Base-by-base conservation (phyloP, 2,113 vertebrate species). In the Rostratula benghalensis region DNA sequence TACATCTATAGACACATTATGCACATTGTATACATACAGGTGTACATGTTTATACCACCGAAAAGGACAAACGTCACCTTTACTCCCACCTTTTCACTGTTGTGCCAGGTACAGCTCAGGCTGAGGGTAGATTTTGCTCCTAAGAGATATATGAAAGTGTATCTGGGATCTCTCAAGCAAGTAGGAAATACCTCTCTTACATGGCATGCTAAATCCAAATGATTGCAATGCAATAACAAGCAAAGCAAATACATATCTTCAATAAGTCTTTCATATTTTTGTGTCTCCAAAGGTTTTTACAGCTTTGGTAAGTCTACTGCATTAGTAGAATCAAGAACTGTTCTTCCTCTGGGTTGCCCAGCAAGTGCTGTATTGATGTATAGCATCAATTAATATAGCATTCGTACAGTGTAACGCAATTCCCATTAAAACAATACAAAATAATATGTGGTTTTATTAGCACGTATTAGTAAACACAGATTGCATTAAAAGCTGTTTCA, bases 401-500 rank as follows among this genome's bases (percentile, higher is more conserved):
- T 97, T 96, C 96, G 90, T 96, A 95, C 67, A 96, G 69, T 95
- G 97, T 94, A 96, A 97, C 92, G 89, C 81, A 97, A 90, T 95
- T 78, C 53, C 95, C 97, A 96, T 98, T 97, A 98, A 88, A 83
- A 95, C 93, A 97, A 97, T 97, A 73, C 92, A 93, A 97, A 98
- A 92, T 93, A 98, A 97, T 97, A 95, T 91, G 94, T 96, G 93
- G 95, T 97, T 98, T 98, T 98, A 97, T 97, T 97, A 97, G 86
- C 78, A 97, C 2, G 0, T 91, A 95, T 97, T 97, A 97, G 96
- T 98, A 98, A 98, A 98, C 97, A 98, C 97, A 98, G 97, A 97
- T 97, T 98, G 97, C 96, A 97, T 97, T 97, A 96, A 98, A 98
- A 98, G 94, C 96, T 96, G 90, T 96, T 97, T 96, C 80, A 71